These are phyloP conservation scores for Daubentonia madagascariensis DNA, from an alignment of 2,113 vertebrate genomes.

Conservation along the genomic window DNA sequence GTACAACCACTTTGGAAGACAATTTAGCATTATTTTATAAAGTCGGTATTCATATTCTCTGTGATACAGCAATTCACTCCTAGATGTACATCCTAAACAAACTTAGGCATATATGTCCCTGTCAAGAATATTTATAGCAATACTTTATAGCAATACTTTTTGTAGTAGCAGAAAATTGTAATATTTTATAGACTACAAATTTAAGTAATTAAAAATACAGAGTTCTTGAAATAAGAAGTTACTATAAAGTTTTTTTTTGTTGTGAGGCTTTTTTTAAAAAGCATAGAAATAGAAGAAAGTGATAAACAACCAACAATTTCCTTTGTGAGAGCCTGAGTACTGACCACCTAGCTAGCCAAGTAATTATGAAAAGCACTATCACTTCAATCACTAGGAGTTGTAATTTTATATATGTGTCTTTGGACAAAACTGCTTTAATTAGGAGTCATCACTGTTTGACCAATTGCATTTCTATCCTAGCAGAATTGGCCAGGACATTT, in stretches of 20 bases:
- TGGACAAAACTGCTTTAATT: slow-evolving; percentile 4
- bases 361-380: not conserved
- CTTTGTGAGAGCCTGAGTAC: not conserved
- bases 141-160: not conserved
- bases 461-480: not conserved
- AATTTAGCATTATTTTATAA: not conserved
- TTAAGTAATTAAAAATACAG: not conserved
- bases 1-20: not conserved
- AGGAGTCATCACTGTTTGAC: not conserved
- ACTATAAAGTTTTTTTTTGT: not conserved
- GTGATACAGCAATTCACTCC: not conserved
- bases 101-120: not conserved
- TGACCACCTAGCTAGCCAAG: not conserved
- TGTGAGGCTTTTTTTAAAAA: slow-evolving; percentile 22
- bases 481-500: not conserved
- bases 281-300: not conserved
- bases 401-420: not conserved
- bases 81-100: not conserved
- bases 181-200: not conserved
- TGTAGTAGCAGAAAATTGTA: not conserved
- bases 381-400: not conserved
- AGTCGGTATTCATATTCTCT: not conserved
- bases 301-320: not conserved
- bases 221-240: not conserved
- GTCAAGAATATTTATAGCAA: not conserved